Conservation (phyloP, 2,113 vertebrate genomes). For the Scopus umbretta region DNA sequence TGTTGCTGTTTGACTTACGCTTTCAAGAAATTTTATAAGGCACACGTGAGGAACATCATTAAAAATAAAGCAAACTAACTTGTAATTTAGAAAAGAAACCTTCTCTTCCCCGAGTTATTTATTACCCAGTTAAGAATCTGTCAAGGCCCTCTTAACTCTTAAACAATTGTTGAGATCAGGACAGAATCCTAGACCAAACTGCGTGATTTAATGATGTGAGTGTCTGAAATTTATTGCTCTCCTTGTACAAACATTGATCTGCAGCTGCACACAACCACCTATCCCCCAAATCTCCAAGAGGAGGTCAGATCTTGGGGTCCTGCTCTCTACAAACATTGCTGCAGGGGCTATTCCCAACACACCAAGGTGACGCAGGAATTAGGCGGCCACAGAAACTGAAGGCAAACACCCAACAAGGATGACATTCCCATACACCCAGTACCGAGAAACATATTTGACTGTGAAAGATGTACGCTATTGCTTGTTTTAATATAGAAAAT, state of each 20-base stretch:
- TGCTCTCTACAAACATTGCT: not conserved
- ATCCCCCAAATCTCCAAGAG: not conserved
- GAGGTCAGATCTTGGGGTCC: not conserved
- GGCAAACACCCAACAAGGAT: not conserved
- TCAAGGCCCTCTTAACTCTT: slow-evolving; percentile 17
- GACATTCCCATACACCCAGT: not conserved
- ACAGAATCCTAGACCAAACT: not conserved
- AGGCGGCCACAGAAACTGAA: not conserved
- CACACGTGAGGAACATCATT: not conserved
- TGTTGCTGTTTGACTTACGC: not conserved
- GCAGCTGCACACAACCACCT: not conserved
- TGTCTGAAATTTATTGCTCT: not conserved
- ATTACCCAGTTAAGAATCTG: slow-evolving; percentile 23
- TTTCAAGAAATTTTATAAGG: not conserved
- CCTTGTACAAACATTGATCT: not conserved
- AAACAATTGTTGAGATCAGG: slow-evolving; percentile 30
- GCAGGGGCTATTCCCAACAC: not conserved
- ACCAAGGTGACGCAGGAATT: not conserved
- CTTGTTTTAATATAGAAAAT: not conserved
- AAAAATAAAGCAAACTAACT: not conserved
- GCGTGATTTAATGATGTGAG: not conserved
- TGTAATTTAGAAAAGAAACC: not conserved
- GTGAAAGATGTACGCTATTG: not conserved
- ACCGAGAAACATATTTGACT: not conserved
- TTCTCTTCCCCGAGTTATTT: not conserved